Evolutionary conservation across 2,888 invertebrate species (phyloP).

Genomic region (Leucoma salicis): DNA sequence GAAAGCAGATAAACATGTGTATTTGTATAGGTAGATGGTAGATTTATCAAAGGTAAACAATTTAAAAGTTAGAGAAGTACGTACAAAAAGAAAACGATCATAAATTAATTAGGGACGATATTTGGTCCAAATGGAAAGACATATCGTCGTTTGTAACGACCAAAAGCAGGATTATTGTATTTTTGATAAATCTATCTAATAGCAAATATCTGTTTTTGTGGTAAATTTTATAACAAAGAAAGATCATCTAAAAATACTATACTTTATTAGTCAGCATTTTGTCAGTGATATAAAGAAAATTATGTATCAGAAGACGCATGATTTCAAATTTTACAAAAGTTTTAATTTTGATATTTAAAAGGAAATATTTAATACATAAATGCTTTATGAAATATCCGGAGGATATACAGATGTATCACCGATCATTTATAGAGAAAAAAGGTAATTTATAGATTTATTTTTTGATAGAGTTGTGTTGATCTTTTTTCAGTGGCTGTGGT

Average conservation of each 20-base stretch:
- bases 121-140: constrained; percentile 60
- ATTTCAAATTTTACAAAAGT: constrained; percentile 46
- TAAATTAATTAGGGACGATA: constrained; percentile 43
- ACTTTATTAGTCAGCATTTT: constrained; percentile 49
- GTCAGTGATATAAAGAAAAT: constrained; percentile 49
- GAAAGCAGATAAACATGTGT: constrained; percentile 53
- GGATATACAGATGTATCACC: too few relatives aligned
- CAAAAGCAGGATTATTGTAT: constrained; percentile 26
- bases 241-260: constrained; percentile 79
- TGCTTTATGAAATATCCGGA: too few relatives aligned
- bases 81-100: constrained; percentile 42
- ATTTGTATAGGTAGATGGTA: constrained; percentile 35
- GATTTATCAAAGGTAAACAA: constrained; percentile 52
- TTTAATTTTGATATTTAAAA: constrained; percentile 40
- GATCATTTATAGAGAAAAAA: too few relatives aligned
- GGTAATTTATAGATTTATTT: too few relatives aligned
- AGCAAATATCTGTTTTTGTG: constrained; percentile 57
- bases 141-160: constrained; percentile 27
- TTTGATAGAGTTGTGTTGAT: too few relatives aligned
- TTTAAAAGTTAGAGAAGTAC: constrained; percentile 43
- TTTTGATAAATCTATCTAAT: constrained; percentile 58
- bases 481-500: too few relatives aligned
- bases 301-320: constrained; percentile 54
- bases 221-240: constrained; percentile 71
- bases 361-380: too few relatives aligned